These are phyloP conservation scores for Pristis pectinata DNA, from an alignment of 2,797 vertebrate species.

Conservation along the genomic window DNA sequence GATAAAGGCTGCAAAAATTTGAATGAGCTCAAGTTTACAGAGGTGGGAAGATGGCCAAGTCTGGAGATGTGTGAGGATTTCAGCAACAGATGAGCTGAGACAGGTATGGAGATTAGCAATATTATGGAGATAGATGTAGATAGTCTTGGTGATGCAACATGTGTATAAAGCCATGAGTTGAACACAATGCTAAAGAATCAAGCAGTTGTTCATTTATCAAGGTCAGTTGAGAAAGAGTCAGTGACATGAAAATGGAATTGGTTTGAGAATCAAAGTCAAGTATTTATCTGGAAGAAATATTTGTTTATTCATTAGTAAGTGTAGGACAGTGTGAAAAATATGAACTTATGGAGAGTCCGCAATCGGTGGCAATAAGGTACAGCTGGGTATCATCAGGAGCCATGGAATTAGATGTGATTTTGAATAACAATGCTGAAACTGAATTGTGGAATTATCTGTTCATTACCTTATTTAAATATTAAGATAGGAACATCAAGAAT, in stretches of 20 bases:
- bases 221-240: background rate
- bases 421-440: background rate
- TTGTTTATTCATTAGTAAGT: background rate
- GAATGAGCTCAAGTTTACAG: background rate
- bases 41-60: background rate
- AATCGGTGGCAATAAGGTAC: background rate
- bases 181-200: background rate
- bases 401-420: background rate
- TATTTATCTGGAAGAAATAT: background rate
- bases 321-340: background rate
- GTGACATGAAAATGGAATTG: background rate
- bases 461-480: background rate
- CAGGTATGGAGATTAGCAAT: background rate
- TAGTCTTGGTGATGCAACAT: background rate
- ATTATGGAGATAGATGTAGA: background rate
- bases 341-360: background rate
- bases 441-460: background rate
- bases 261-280: background rate
- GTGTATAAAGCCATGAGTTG: background rate
- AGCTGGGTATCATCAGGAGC: background rate
- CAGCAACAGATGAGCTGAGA: background rate
- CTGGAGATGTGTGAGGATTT: too few species aligned
- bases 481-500: background rate
- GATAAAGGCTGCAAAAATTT: background rate
- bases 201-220: background rate